Percentiles rank a stretch among this genome's conserved stretches.
These are phyloP conservation scores for Masticophis lateralis DNA, from an alignment of 2,797 vertebrate species.

Conservation along the genomic window DNA sequence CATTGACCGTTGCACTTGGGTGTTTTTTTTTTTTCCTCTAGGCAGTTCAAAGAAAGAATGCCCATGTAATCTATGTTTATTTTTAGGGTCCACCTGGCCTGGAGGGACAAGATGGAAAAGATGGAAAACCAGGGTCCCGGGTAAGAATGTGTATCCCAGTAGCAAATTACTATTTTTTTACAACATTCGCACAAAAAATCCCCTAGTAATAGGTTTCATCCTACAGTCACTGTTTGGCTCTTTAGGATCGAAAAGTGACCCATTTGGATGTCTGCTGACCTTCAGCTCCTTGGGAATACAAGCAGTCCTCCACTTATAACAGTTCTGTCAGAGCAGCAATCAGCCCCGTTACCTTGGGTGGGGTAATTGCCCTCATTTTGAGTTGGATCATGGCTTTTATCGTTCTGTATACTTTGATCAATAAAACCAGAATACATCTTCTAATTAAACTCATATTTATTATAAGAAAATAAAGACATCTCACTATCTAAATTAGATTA, in stretches of 20 bases:
- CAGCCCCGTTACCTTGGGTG: no score
- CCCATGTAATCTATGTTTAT: neutral
- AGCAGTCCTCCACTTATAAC: no score
- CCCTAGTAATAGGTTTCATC: neutral
- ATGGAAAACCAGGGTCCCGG: conserved; percentile 86
- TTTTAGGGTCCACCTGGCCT: conserved; percentile 86
- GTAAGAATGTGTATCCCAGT: conserved; percentile 68
- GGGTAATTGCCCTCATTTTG: no score
- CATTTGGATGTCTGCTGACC: neutral
- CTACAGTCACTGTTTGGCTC: neutral
- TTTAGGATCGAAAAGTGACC: neutral
- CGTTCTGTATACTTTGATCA: no score
- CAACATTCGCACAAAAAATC: neutral
- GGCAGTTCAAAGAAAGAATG: neutral
- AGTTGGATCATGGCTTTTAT: no score
- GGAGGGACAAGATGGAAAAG: conserved; percentile 91
- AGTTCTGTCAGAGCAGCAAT: no score
- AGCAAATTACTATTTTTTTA: neutral
- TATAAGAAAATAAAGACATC: no score
- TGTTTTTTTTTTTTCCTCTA: neutral
- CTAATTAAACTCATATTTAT: no score
- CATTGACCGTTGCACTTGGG: neutral
- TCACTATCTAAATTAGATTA: no score
- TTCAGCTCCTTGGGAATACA: neutral
- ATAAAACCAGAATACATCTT: no score